Base-by-base conservation (phyloP, 1,140 invertebrate genomes). In the Anastatus disparis region DNA sequence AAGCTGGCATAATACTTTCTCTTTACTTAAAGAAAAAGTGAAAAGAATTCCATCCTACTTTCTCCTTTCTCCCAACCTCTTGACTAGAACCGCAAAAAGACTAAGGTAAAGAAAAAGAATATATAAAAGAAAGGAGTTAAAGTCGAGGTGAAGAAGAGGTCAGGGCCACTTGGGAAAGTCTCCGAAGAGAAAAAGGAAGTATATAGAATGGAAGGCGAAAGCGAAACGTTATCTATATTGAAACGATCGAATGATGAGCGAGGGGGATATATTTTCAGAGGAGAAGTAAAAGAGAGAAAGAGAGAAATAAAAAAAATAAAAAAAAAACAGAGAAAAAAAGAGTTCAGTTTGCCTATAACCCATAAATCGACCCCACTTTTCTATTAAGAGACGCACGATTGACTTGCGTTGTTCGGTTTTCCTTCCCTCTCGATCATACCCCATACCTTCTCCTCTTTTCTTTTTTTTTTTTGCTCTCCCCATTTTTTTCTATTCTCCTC, bases 361-460 rank as follows among this genome's bases (percentile, higher is more conserved):
- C 81, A 84, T 84, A 83, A 84, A 84, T 84, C 81, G 81, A 83
- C 81, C 79, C 82, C 79, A 83, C 81, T 84, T 83, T 84, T 82
- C 81, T 84, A 84, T 84, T 83, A 84, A 83, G 81, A 83, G 81
- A 82, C 80, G 78, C 81, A 81, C 81, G 82, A 84, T 83, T 83
- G 82, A 83, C 82, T 84, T 81, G 79, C 78, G 79, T 79, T 81
- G 80, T 79, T 82, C 80, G 75, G 78, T 74, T 79, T n/a, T 82
- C 78, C 78, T 81, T 82, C 75, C 75, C 73, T n/a, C n/a, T 68
- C 72, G 58, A 66, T 71, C 70, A 44, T 10, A n/a, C n/a, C n/a
- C n/a, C n/a, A n/a, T n/a, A n/a, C n/a, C n/a, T n/a, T n/a, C n/a
- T n/a, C n/a, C n/a, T n/a, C n/a, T n/a, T n/a, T n/a, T n/a, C n/a